phyloP scores from a whole-genome alignment of 2,888 invertebrate genomes.

The Drosophila acutilabella region DNA sequence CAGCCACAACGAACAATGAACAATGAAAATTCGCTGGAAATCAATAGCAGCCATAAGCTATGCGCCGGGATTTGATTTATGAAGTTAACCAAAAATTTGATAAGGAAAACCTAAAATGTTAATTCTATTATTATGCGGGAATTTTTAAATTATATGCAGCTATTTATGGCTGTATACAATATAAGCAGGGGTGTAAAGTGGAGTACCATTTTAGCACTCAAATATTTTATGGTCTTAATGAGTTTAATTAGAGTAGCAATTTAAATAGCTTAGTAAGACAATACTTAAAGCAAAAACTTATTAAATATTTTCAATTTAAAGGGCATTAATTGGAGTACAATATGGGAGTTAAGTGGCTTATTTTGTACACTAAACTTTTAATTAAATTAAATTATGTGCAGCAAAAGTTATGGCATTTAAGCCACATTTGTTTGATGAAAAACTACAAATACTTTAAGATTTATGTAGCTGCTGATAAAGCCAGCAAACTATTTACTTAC shows the following conservation, averaged over 20 bases:
- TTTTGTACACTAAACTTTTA: too few relatives aligned
- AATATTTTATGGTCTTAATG: not conserved
- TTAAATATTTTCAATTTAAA: too few relatives aligned
- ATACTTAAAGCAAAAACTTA: too few relatives aligned
- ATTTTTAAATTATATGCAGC: not conserved
- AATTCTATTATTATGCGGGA: slow-evolving; percentile 6
- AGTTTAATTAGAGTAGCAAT: too few relatives aligned
- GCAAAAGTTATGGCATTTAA: not conserved
- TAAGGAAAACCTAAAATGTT: slow-evolving; percentile 3
- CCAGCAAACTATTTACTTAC: slow-evolving; percentile 8
- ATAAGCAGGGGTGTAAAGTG: not conserved
- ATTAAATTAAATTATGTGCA: not conserved
- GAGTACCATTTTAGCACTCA: too few relatives aligned
- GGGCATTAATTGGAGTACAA: too few relatives aligned
- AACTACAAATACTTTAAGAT: slow-evolving; percentile 5
- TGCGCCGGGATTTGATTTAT: slow-evolving; percentile 19
- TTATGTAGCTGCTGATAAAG: slow-evolving; percentile 1
- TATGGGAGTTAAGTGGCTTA: too few relatives aligned
- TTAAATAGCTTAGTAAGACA: too few relatives aligned
- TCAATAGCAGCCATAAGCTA: slow-evolving; percentile 20
- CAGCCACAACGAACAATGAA: slow-evolving; percentile 5
- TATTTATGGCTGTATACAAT: not conserved
- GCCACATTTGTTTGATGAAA: not conserved
- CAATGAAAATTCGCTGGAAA: slow-evolving; percentile 10
- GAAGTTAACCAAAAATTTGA: not conserved